These are phyloP conservation scores for Drosophila mimetica DNA, from an alignment of 2,888 invertebrate species.

Conservation along the genomic window DNA sequence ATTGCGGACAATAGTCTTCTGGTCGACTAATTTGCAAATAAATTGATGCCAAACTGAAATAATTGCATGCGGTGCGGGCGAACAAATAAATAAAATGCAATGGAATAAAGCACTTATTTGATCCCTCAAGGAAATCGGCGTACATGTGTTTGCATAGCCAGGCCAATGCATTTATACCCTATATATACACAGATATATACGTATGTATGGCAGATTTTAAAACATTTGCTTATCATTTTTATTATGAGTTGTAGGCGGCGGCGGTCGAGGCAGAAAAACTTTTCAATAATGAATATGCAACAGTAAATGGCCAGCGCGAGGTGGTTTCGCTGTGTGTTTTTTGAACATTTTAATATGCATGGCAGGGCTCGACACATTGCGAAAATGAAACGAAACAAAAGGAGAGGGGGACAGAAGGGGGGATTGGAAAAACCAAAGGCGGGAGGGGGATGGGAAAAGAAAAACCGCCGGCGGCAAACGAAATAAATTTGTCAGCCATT, in stretches of 20 bases:
- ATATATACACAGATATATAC: conserved; percentile 1
- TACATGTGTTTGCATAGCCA: conserved; percentile 22
- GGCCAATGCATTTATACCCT: conserved; percentile 2
- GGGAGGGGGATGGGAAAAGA: too few relatives aligned
- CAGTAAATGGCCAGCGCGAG: conserved; percentile 55
- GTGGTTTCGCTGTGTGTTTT: conserved; percentile 41
- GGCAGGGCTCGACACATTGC: conserved; percentile 71
- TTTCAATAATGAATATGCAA: conserved; percentile 66
- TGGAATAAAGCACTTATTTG: conserved; percentile 3
- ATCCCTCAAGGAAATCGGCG: conserved; percentile 25
- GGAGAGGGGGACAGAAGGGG: conserved; percentile 1
- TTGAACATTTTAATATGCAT: conserved; percentile 76
- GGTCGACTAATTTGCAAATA: conserved; percentile 30
- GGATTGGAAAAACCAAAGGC: too few relatives aligned
- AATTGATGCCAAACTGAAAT: conserved; percentile 10
- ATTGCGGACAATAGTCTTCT: conserved; percentile 14
- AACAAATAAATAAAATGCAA: conserved; percentile 3
- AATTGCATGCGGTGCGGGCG: conserved; percentile 11
- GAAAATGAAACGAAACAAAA: conserved; percentile 54
- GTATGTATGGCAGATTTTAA: conserved; percentile 28
- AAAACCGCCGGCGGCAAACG: conserved; percentile 64
- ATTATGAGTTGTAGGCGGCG: conserved; percentile 31
- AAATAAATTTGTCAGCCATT: conserved; percentile 79
- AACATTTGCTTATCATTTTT: conserved; percentile 45
- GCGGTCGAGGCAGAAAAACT: conserved; percentile 34